A percentile compares a stretch with the other conserved stretches of the same genome.
These are phyloP conservation scores for Bothrops jararaca DNA, from an alignment of 2,113 vertebrate species.

Conservation along the genomic window DNA sequence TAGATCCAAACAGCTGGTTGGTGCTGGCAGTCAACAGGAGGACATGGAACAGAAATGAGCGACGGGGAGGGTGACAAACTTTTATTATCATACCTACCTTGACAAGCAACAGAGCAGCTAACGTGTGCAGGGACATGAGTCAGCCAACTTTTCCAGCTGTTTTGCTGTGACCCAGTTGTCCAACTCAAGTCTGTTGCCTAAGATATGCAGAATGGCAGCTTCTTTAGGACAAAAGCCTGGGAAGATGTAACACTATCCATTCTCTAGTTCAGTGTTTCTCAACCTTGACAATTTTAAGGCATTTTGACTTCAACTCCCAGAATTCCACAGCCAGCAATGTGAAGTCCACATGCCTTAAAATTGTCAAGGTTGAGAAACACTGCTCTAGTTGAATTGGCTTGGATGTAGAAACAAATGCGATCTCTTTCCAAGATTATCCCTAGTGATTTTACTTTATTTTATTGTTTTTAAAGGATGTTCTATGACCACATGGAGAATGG, in stretches of 20 bases:
- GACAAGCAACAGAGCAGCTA: slow-evolving; percentile 4
- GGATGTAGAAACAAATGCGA: neutral
- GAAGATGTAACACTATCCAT: neutral
- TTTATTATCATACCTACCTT: neutral
- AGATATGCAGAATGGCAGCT: neutral
- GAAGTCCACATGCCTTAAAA: too few relatives aligned
- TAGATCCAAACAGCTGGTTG: neutral
- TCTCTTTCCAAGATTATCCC: neutral
- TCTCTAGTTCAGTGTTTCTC: too few relatives aligned
- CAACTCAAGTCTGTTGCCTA: neutral
- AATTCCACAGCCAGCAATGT: too few relatives aligned
- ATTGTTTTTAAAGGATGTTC: neutral
- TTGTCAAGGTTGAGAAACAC: too few relatives aligned
- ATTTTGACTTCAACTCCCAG: too few relatives aligned
- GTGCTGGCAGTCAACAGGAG: neutral
- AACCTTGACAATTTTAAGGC: too few relatives aligned
- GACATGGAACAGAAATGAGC: neutral
- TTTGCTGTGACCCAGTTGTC: neutral
- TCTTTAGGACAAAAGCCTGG: neutral
- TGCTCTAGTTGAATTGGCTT: neutral
- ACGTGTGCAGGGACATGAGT: neutral
- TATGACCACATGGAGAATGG: neutral
- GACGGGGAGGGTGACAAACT: neutral
- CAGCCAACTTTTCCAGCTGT: slow-evolving; percentile 4
- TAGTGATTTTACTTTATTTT: neutral